These are phyloP conservation scores for Odocoileus hemionus DNA, from an alignment of 2,113 vertebrate species.

Conservation along the genomic window DNA sequence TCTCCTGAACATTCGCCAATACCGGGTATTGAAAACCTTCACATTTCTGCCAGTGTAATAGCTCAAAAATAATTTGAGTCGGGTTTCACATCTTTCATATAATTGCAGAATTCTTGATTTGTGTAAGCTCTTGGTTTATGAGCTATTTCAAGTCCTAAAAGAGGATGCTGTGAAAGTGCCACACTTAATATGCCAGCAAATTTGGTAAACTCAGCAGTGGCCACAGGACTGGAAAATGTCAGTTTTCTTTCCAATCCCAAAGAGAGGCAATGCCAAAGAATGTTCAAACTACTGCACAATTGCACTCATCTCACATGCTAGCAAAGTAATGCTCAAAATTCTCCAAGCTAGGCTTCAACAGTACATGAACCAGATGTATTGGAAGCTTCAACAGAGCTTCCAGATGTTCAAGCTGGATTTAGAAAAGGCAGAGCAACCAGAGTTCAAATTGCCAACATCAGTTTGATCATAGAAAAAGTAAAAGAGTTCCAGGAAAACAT, in stretches of 20 bases:
- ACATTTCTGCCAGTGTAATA: fast-evolving
- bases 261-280: not conserved
- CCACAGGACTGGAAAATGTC: not conserved
- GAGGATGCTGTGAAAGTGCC: not conserved
- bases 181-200: not conserved
- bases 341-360: not conserved
- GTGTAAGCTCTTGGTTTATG: fast-evolving
- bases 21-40: fast-evolving
- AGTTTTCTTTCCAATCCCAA: not conserved
- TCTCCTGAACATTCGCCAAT: fast-evolving
- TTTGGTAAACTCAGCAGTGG: not conserved
- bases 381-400: not conserved
- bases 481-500: not conserved
- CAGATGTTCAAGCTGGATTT: not conserved
- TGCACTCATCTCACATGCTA: not conserved
- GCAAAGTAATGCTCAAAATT: not conserved
- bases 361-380: not conserved
- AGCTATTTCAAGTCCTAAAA: not conserved
- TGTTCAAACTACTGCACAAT: not conserved
- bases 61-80: not conserved
- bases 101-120: fast-evolving
- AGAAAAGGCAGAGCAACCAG: not conserved
- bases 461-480: not conserved
- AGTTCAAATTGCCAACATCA: not conserved
- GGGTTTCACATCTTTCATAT: fast-evolving